Percentiles rank a stretch among this genome's conserved stretches.
Evolutionary conservation across 2,797 vertebrate genomes (phyloP).

Genomic region (Tapera naevia): DNA sequence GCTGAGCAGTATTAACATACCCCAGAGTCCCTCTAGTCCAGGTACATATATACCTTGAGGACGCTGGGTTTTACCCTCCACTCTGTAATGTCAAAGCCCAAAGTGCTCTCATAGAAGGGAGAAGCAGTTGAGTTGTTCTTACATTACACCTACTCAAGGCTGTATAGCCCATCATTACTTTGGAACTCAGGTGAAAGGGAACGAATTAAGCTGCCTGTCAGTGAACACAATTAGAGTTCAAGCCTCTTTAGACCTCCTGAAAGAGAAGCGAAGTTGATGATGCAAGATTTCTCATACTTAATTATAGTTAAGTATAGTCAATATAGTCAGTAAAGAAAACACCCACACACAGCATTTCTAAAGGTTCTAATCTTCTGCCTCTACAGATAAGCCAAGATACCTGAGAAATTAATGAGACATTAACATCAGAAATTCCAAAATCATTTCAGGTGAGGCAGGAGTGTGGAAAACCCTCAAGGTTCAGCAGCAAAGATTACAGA

Average conservation of each 20-base stretch:
- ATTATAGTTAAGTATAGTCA: neutral
- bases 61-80: neutral
- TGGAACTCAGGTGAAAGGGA: neutral
- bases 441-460: neutral
- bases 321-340: neutral
- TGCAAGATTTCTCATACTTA: neutral
- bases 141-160: neutral
- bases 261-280: neutral
- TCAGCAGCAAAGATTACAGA: neutral
- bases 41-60: neutral
- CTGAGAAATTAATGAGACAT: neutral
- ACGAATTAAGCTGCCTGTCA: neutral
- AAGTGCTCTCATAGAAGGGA: neutral
- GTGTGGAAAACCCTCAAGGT: neutral
- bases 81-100: neutral
- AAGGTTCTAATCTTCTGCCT: neutral
- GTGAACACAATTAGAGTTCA: neutral
- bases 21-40: neutral
- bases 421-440: neutral
- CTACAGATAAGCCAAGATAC: neutral
- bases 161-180: neutral
- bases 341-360: neutral
- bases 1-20: neutral
- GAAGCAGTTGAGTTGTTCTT: neutral
- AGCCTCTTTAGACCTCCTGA: neutral